A percentile compares a stretch with the other conserved stretches of the same genome.
phyloP scores from a whole-genome alignment of 2,888 invertebrate genomes.

The Thyatira batis region DNA sequence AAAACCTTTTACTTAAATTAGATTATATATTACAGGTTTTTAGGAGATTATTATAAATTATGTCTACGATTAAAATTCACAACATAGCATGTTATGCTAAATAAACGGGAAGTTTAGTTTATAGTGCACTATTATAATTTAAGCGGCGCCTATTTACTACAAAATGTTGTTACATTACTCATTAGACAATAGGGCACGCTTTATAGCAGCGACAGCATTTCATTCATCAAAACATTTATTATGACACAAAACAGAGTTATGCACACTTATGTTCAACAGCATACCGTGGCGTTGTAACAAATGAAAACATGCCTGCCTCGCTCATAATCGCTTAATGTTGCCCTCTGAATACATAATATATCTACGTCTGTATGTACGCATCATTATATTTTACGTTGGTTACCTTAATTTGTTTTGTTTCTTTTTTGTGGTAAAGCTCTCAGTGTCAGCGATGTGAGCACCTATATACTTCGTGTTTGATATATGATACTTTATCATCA shows the following conservation, averaged over 20 bases:
- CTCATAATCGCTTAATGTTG: slow-evolving; percentile 38
- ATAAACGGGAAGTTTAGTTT: too few relatives aligned
- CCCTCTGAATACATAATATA: slow-evolving; percentile 9
- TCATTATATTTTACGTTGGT: slow-evolving; percentile 4
- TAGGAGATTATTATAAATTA: too few relatives aligned
- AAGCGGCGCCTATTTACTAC: not conserved
- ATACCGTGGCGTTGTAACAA: slow-evolving; percentile 35
- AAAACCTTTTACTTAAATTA: too few relatives aligned
- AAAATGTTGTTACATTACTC: not conserved
- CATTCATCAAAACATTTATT: slow-evolving; percentile 37
- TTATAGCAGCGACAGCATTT: slow-evolving; percentile 23
- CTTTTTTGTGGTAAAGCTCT: slow-evolving; percentile 1
- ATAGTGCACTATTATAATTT: too few relatives aligned
- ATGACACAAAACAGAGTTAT: slow-evolving; percentile 19
- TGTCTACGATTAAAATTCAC: too few relatives aligned
- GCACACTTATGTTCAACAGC: slow-evolving; percentile 29
- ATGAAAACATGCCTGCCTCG: slow-evolving; percentile 40
- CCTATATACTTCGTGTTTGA: not conserved
- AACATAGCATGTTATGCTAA: too few relatives aligned
- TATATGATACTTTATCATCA: not conserved
- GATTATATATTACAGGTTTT: too few relatives aligned
- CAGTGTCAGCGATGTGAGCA: not conserved
- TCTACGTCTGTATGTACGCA: not conserved
- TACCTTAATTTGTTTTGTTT: slow-evolving; percentile 4
- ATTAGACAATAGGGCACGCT: slow-evolving; percentile 19